These are phyloP conservation scores for Caretta caretta DNA, from an alignment of 2,113 vertebrate genomes.

Conservation along the genomic window DNA sequence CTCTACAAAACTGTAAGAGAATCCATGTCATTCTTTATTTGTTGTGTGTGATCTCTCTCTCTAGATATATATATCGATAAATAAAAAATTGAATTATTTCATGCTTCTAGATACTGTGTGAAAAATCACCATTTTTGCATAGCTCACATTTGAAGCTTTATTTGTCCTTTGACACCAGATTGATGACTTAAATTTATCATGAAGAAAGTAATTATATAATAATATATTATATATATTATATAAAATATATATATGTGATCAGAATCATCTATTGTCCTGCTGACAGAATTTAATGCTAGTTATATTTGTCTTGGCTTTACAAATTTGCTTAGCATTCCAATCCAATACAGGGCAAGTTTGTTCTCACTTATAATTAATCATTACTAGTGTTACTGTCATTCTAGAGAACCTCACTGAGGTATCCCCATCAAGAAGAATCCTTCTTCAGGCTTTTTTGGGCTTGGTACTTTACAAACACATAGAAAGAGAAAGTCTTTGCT, in stretches of 20 bases:
- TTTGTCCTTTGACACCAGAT: background rate
- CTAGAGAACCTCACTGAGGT: background rate
- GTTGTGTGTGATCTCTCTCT: background rate
- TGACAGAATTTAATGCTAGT: background rate
- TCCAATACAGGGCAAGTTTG: background rate
- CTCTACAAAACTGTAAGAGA: background rate
- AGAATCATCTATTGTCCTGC: background rate
- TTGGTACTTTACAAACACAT: background rate
- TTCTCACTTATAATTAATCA: background rate
- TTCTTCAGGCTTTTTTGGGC: background rate
- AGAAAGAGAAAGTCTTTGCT: background rate
- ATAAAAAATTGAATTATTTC: background rate
- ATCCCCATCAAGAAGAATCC: background rate
- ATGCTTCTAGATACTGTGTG: background rate
- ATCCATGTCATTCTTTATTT: background rate
- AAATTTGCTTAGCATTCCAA: background rate
- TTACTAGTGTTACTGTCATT: background rate
- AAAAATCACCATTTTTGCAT: background rate
- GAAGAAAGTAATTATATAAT: background rate
- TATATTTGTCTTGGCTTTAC: background rate
- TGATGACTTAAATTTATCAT: background rate
- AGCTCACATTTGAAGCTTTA: background rate
- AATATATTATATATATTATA: too few species aligned
- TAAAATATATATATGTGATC: too few species aligned
- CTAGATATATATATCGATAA: background rate